Percentiles rank a stretch among this genome's conserved stretches.
Evolutionary conservation across 1,140 invertebrate species (phyloP).

Genomic region (Drosophila lini): DNA sequence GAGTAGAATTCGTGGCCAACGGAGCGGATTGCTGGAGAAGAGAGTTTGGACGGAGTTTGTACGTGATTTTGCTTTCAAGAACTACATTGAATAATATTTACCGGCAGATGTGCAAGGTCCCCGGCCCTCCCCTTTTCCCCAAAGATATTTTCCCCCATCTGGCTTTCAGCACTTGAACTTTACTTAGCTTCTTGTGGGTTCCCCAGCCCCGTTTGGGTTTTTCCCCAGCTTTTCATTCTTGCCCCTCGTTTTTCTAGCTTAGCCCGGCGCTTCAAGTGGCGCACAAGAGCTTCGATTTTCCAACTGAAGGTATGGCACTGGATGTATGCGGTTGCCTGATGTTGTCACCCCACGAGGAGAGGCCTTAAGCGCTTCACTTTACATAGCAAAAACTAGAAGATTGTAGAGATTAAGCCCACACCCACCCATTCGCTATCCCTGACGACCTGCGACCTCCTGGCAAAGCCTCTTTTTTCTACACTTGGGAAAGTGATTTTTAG

Average conservation of each 20-base stretch:
- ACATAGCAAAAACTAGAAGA: slow-evolving; percentile 78
- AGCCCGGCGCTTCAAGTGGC: slow-evolving; percentile 58
- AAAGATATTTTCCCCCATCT: slow-evolving; percentile 8
- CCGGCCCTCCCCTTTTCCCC: not conserved
- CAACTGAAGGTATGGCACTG: slow-evolving; percentile 43
- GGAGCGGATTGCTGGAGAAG: slow-evolving; percentile 6
- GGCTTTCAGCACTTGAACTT: slow-evolving; percentile 52
- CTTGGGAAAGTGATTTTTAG: not conserved
- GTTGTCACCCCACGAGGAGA: slow-evolving; percentile 54
- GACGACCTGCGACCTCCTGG: slow-evolving; percentile 9
- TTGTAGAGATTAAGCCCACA: slow-evolving; percentile 65
- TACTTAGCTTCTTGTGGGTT: slow-evolving; percentile 45
- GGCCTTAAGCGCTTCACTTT: slow-evolving; percentile 70
- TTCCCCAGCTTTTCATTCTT: slow-evolving; percentile 20
- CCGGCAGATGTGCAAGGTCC: slow-evolving; percentile 40
- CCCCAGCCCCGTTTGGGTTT: not conserved
- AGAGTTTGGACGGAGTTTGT: slow-evolving; percentile 37
- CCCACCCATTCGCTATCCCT: slow-evolving; percentile 18
- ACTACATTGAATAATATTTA: slow-evolving; percentile 71
- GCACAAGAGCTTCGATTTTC: slow-evolving; percentile 69
- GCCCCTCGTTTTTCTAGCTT: slow-evolving; percentile 57
- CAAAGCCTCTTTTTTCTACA: slow-evolving; percentile 12
- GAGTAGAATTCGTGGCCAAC: not conserved
- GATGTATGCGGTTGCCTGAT: slow-evolving; percentile 50
- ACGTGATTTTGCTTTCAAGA: slow-evolving; percentile 69